These are phyloP conservation scores for Todiramphus saurophagus DNA, from an alignment of 2,113 vertebrate species.

Conservation along the genomic window DNA sequence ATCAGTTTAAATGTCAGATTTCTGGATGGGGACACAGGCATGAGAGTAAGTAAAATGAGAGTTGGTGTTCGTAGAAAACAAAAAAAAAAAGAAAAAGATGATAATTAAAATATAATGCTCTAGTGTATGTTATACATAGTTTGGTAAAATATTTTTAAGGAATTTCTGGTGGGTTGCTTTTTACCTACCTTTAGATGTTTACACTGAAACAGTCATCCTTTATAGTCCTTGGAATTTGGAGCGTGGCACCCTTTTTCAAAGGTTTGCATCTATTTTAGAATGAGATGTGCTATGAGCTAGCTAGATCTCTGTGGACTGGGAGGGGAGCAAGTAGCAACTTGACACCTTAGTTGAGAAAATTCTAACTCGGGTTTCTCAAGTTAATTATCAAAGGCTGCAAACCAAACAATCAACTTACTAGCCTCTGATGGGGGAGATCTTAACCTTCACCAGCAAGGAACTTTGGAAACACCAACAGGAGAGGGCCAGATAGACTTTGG, in stretches of 20 bases:
- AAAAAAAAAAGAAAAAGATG: background rate
- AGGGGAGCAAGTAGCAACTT: background rate
- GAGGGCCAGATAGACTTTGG: background rate
- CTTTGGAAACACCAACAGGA: background rate
- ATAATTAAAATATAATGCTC: background rate
- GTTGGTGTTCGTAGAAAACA: background rate
- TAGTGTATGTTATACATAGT: background rate
- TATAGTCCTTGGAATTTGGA: background rate
- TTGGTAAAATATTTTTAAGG: background rate
- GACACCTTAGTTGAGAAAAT: background rate
- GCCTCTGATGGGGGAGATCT: background rate
- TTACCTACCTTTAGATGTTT: background rate
- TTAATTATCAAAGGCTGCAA: background rate
- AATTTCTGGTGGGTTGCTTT: background rate
- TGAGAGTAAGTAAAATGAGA: slow-evolving; percentile 81
- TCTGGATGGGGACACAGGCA: slow-evolving; percentile 89
- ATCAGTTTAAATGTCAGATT: slow-evolving; percentile 83
- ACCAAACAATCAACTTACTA: background rate
- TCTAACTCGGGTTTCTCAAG: background rate
- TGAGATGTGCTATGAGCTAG: background rate
- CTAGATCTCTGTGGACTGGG: background rate
- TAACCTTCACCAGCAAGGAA: background rate
- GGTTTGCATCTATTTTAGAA: background rate
- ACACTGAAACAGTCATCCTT: background rate
- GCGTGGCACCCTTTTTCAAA: background rate